Evolutionary conservation across 1,140 invertebrate species (phyloP), one percentile per base, ranked within the genome.

Genomic region (Heterodera schachtii): DNA sequence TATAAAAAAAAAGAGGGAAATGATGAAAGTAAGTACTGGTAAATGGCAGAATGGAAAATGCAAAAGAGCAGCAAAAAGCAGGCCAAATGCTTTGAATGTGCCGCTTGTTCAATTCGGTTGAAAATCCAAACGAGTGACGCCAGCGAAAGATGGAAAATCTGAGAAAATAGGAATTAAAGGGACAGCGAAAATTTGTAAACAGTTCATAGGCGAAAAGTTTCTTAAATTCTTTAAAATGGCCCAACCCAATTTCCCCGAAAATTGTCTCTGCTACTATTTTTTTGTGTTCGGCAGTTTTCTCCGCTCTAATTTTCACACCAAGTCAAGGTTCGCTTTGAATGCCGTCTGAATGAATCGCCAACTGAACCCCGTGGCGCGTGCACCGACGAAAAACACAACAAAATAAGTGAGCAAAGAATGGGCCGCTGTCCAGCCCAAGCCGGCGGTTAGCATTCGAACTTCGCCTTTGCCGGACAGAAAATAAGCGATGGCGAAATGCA

Each of bases 91-190:
- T 73, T 70, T 46, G 57, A 64, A 43, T 46, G 66, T 9, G 43
- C 5, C 9, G 71, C 44, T 13, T 49, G 67, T 67, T 83, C 80
- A 41, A 43, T 78, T n/a, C 82, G 43, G n/a, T 83, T 83, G 71
- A 84, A 83, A 1, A 84, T 43, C 82, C 82, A 83, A 66, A 83
- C 82, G n/a, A 83, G 82, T 21, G 82, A 66, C 31, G 82, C 82
- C 75, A 83, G 44, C 21, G 67, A 83, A 41, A 83, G 67, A 52
- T 83, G 82, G 44, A 78, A 78, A 41, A 70, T 47, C 76, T 78
- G 16, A 16, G 41, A 76, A 76, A n/a, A 16, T 60, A 16, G 3
- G 46, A 57, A 49, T 13, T 19, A 41, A 41, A 46, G 3, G 43
- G 19, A 67, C 19, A 19, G 13, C 57, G n/a, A 31, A 31, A 31